Percentiles rank a stretch among this genome's conserved stretches.
Evolutionary conservation across 1,140 invertebrate species (phyloP).

Genomic region (Ectropis grisescens): DNA sequence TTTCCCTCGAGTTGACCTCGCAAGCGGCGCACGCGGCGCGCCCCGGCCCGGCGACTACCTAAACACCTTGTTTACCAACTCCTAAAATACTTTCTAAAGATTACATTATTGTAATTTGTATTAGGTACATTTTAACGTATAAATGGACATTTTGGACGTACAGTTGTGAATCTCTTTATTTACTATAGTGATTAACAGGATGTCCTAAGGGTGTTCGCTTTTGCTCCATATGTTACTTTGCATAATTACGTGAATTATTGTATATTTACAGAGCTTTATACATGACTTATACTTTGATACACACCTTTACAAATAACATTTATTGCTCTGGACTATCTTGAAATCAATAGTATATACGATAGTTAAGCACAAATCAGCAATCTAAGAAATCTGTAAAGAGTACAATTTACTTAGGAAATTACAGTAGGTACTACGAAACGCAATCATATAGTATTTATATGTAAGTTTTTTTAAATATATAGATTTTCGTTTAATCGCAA

Average conservation of each 20-base stretch:
- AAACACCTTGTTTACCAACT: constrained; percentile 34
- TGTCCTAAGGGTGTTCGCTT: constrained; percentile 51
- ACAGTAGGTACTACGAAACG: too few relatives aligned
- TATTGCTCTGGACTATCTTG: too few relatives aligned
- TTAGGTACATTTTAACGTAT: constrained; percentile 63
- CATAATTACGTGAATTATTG: constrained; percentile 29
- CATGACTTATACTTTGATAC: too few relatives aligned
- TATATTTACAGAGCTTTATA: constrained; percentile 51
- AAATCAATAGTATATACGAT: too few relatives aligned
- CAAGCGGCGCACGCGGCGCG: constrained; percentile 1
- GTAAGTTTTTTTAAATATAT: too few relatives aligned
- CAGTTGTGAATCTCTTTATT: constrained; percentile 55
- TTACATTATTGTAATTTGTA: constrained; percentile 68
- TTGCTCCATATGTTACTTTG: constrained; percentile 52
- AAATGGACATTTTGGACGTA: constrained; percentile 69
- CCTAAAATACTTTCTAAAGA: constrained; percentile 60
- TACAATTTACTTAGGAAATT: too few relatives aligned
- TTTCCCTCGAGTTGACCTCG: too few relatives aligned
- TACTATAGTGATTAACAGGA: constrained; percentile 51
- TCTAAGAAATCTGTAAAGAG: too few relatives aligned
- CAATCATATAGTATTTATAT: too few relatives aligned
- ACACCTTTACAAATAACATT: too few relatives aligned
- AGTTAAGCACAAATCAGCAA: too few relatives aligned
- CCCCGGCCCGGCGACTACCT: constrained; percentile 34
- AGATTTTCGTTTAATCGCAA: too few relatives aligned